Conservation (phyloP, 2,888 invertebrate species). For the Drosophila nr. perissopoda region DNA sequence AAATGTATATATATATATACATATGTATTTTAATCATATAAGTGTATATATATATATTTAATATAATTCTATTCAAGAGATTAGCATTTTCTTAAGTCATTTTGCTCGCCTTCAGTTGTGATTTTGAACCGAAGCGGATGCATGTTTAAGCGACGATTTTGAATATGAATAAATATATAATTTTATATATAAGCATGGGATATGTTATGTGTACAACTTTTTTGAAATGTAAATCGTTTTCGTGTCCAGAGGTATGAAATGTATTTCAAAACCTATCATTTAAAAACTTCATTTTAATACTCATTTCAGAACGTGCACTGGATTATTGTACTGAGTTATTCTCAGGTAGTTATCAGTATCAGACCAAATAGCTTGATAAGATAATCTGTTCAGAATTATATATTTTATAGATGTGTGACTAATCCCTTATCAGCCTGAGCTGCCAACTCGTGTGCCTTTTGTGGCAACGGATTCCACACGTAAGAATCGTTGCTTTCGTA, state of each 20-base stretch:
- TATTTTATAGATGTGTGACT: no score
- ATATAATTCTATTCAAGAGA: not conserved
- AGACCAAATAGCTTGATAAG: no score
- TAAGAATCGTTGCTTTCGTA: no score
- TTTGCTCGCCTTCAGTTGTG: not conserved
- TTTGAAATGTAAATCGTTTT: no score
- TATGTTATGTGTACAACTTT: no score
- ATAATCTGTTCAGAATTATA: no score
- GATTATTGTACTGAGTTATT: not conserved
- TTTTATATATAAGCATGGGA: not conserved
- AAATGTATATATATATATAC: no score
- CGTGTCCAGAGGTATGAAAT: not conserved
- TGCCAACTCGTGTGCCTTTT: not conserved
- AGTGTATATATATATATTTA: no score
- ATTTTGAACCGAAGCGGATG: not conserved
- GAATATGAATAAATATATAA: no score
- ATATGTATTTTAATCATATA: no score
- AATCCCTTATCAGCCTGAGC: not conserved
- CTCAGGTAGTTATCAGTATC: no score
- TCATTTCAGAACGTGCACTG: not conserved
- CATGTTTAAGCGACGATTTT: not conserved
- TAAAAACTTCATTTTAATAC: no score
- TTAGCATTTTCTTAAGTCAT: not conserved
- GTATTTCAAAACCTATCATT: not conserved
- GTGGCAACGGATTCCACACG: not conserved